Conservation (phyloP, 2,888 invertebrate species). For the Cremastinae sp. region DNA sequence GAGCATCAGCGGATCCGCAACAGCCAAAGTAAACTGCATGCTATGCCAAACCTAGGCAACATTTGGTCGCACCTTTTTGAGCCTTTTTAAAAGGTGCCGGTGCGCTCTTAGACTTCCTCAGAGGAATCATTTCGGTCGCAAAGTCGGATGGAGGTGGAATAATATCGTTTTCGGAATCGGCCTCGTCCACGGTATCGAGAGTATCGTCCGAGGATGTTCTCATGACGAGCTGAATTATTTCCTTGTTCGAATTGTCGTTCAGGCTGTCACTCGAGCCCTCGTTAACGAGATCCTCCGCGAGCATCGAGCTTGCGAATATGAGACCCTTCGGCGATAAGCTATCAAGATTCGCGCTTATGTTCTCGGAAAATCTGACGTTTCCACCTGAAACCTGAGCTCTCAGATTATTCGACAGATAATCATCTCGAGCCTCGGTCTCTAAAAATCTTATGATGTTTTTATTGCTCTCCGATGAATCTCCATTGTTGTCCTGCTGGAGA, state of each 20-base stretch:
- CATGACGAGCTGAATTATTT: slow-evolving; percentile 61
- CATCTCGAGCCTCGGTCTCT: slow-evolving; percentile 41
- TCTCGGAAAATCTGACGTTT: slow-evolving; percentile 52
- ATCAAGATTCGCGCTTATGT: slow-evolving; percentile 37
- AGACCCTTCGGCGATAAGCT: slow-evolving; percentile 14
- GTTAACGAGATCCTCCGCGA: slow-evolving; percentile 39
- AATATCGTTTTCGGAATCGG: slow-evolving; percentile 68
- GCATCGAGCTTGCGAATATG: slow-evolving; percentile 27
- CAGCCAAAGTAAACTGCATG: slow-evolving; percentile 54
- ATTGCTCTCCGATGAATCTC: slow-evolving; percentile 55
- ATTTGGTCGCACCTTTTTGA: slow-evolving; percentile 67
- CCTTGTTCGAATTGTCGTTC: slow-evolving; percentile 65
- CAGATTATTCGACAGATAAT: slow-evolving; percentile 52
- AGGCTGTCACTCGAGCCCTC: slow-evolving; percentile 64
- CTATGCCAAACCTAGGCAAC: slow-evolving; percentile 46
- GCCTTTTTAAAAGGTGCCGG: slow-evolving; percentile 74
- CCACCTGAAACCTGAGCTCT: slow-evolving; percentile 23
- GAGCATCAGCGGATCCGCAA: slow-evolving; percentile 35
- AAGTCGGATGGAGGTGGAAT: slow-evolving; percentile 76
- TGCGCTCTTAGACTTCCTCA: slow-evolving; percentile 78
- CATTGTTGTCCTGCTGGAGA: slow-evolving; percentile 19
- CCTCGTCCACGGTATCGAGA: slow-evolving; percentile 64
- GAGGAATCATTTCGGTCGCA: slow-evolving; percentile 73
- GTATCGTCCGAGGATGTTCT: slow-evolving; percentile 64
- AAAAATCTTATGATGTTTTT: slow-evolving; percentile 58